A percentile compares a stretch with the other conserved stretches of the same genome.
phyloP scores from a whole-genome alignment of 2,113 vertebrate genomes.

The Puffinus mauretanicus region DNA sequence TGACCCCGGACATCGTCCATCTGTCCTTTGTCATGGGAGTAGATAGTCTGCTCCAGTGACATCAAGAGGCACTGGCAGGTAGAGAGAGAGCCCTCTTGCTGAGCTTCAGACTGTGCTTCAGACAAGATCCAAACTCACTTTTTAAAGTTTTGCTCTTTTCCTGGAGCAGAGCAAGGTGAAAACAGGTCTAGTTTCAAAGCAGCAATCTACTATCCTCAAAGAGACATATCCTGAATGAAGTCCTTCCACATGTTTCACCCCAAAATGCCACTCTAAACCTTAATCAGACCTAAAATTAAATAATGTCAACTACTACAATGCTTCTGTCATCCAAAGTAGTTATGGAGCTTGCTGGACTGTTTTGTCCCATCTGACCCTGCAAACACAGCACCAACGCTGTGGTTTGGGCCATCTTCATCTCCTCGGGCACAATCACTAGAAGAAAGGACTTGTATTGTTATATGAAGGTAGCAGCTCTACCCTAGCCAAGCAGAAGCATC shows the following conservation, averaged over 20 bases:
- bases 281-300: not conserved
- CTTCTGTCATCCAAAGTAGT: not conserved
- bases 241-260: not conserved
- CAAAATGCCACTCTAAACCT: not conserved
- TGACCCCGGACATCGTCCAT: not conserved
- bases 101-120: not conserved
- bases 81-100: not conserved
- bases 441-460: not conserved
- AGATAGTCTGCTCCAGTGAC: not conserved
- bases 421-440: not conserved
- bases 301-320: rapidly evolving
- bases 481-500: not conserved
- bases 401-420: not conserved
- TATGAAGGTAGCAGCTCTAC: not conserved
- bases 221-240: not conserved
- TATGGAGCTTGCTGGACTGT: not conserved
- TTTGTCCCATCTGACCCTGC: not conserved
- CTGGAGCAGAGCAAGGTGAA: not conserved
- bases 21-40: not conserved
- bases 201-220: not conserved
- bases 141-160: not conserved
- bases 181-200: not conserved
- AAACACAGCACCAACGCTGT: not conserved
- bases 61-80: not conserved
- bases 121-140: not conserved